These are phyloP conservation scores for Platalea minor DNA, from an alignment of 2,797 vertebrate genomes.

Conservation along the genomic window DNA sequence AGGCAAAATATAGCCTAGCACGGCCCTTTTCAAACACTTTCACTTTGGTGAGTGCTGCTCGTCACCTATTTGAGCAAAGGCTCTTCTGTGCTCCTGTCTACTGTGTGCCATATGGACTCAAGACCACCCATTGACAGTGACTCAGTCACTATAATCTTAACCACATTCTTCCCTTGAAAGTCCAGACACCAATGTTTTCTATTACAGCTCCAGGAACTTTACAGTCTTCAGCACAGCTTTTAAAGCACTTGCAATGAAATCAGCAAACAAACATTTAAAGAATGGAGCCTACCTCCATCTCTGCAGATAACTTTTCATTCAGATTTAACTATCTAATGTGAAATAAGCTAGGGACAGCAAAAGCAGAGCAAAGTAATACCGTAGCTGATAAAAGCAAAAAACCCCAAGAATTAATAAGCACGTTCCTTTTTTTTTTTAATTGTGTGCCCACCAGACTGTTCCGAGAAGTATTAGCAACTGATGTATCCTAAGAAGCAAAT, in stretches of 20 bases:
- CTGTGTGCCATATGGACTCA: constrained; percentile 3
- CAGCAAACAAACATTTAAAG: not conserved
- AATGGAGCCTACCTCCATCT: not conserved
- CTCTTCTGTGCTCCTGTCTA: not conserved
- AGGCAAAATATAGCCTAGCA: not conserved
- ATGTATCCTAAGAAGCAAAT: not conserved
- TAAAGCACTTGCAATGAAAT: not conserved
- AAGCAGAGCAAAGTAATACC: not conserved
- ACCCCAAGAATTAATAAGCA: not conserved
- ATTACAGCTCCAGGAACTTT: constrained; percentile 13
- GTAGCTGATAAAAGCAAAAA: not conserved
- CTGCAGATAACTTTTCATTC: not conserved
- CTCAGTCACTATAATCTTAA: constrained; percentile 17
- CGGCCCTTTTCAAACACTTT: not conserved
- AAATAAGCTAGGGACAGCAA: not conserved
- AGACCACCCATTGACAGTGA: constrained; percentile 44
- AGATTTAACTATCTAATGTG: not conserved
- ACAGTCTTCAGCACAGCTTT: not conserved
- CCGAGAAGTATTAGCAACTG: not conserved
- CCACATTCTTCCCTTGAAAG: constrained; percentile 41
- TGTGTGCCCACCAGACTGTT: not conserved
- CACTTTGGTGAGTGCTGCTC: rapidly evolving
- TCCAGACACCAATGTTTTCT: constrained; percentile 28
- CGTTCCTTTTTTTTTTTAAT: not conserved
- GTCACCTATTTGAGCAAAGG: not conserved